Evolutionary conservation across 2,888 invertebrate genomes (phyloP), one percentile per base, ranked within the genome.

Genomic region (Rhorus exstirpatorius): DNA sequence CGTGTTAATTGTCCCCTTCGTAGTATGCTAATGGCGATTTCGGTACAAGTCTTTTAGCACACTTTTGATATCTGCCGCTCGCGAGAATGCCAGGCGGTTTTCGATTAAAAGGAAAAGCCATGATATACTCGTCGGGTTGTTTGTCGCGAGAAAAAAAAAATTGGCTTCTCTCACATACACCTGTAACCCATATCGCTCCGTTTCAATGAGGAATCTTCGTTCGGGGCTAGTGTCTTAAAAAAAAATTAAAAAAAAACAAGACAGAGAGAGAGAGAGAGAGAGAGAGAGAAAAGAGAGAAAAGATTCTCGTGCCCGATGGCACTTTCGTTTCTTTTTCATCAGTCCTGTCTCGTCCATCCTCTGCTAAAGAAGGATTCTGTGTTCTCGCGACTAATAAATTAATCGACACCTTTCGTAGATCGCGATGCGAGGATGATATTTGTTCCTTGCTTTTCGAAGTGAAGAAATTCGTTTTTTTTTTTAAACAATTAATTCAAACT

Each of bases 161-260:
- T 61, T 87, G 88, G 78, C 79, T 83, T 82, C 72, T 84, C 84
- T 83, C 83, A 24, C 74, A 65, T 71, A 65, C 83, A 72, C 53
- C 81, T 58, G 79, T 78, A 70, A 83, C 78, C 75, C 82, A 83
- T 83, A 81, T 76, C 35, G 65, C 53, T 74, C 61, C 41, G 55
- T 58, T 51, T 41, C 24, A 55, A 70, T 21, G 60, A 61, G 14
- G n/a, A 19, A 38, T 38, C 61, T 38, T 46, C 44, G 14, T 31
- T 60, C 44, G 53, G 31, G 63, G 41, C 51, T 58, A 31, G 19
- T 51, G 24, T 63, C 49, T 35, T 65, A 41, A 61, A 61, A 44
- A 41, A 44, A 17, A 26, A 55, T 8, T 6, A 10, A 17, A 60
- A 60, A 72, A 31, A 51, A 63, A 74, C 55, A 41, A 17, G n/a